Conservation (phyloP, 2,888 invertebrate genomes). For the Orchestes rusci region DNA sequence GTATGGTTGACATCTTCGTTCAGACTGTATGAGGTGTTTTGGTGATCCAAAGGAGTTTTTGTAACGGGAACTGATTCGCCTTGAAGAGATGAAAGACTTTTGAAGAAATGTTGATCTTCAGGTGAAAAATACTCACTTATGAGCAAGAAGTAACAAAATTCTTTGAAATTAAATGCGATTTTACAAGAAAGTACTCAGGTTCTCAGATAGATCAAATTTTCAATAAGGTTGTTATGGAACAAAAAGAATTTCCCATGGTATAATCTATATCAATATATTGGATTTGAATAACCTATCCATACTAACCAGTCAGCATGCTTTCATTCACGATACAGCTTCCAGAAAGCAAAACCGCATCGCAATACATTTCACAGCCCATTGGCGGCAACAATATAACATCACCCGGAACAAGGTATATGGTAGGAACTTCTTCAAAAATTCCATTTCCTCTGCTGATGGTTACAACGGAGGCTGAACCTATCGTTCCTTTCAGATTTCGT, state of each 20-base stretch:
- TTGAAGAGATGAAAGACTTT: too few relatives aligned
- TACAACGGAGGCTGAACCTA: constrained; percentile 63
- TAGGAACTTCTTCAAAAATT: constrained; percentile 53
- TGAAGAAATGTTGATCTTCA: not conserved
- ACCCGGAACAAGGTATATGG: constrained; percentile 77
- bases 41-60: constrained; percentile 77
- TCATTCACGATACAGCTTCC: constrained; percentile 91
- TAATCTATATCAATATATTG: too few relatives aligned
- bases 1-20: constrained; percentile 84
- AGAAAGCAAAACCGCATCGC: constrained; percentile 79
- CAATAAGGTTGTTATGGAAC: too few relatives aligned
- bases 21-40: constrained; percentile 57
- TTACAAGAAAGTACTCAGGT: not conserved
- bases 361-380: constrained; percentile 79
- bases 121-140: not conserved
- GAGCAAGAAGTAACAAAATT: not conserved
- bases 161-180: not conserved
- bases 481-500: constrained; percentile 76
- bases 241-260: too few relatives aligned
- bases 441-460: constrained; percentile 52
- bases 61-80: constrained; percentile 48
- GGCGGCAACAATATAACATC: constrained; percentile 80
- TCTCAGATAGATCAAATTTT: too few relatives aligned
- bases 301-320: constrained; percentile 84
- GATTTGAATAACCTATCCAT: not conserved